phyloP scores from a whole-genome alignment of 2,888 invertebrate genomes.

The Chelonus formosanus region DNA sequence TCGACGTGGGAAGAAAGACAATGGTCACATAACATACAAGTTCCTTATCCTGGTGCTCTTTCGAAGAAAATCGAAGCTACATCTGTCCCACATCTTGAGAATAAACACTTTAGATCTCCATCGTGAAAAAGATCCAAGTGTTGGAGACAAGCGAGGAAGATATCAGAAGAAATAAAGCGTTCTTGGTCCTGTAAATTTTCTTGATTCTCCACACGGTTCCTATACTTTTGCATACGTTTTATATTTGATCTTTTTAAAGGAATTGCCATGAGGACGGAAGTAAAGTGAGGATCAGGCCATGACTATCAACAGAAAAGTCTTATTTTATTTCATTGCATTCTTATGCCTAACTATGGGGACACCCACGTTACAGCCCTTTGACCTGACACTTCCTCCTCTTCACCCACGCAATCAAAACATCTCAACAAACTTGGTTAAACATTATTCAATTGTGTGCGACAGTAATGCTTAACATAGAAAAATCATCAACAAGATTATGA shows the following conservation, averaged over 20 bases:
- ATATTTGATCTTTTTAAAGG: not conserved
- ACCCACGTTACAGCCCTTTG: conserved; percentile 36
- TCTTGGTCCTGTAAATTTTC: conserved; percentile 38
- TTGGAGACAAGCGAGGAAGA: conserved; percentile 33
- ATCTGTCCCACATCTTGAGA: conserved; percentile 32
- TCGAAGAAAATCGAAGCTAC: conserved; percentile 8
- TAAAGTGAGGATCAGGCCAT: conserved; percentile 10
- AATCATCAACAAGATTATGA: too few species aligned
- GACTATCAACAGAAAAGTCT: conserved; percentile 31
- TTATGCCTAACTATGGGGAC: conserved; percentile 22
- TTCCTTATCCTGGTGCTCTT: conserved; percentile 2
- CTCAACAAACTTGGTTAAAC: conserved; percentile 6
- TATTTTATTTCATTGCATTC: conserved; percentile 31
- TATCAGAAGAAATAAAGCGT: conserved; percentile 39
- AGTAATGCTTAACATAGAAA: too few species aligned
- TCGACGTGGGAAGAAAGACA: conserved; percentile 58
- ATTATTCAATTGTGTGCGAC: not conserved
- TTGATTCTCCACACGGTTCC: conserved; percentile 14
- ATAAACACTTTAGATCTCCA: conserved; percentile 25
- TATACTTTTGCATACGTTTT: conserved; percentile 27
- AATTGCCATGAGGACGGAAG: conserved; percentile 5
- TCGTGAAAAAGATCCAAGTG: conserved; percentile 28
- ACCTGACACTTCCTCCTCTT: conserved; percentile 32
- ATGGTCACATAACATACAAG: conserved; percentile 41
- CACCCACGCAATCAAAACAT: conserved; percentile 33